Evolutionary conservation across 2,113 vertebrate species (phyloP).

Genomic region (Tinamus guttatus): DNA sequence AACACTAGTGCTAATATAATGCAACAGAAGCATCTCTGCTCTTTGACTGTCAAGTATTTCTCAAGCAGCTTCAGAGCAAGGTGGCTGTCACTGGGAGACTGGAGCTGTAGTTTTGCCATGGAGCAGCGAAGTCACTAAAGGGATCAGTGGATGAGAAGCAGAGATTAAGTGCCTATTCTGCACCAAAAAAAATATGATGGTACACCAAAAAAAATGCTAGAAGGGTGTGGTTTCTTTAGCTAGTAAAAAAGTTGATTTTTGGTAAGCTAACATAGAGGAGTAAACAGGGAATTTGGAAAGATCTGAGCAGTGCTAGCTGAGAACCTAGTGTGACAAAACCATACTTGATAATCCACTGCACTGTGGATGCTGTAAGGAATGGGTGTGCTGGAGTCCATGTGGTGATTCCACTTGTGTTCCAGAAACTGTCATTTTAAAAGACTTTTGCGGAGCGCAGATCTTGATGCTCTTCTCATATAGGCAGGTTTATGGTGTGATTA

Average conservation of each 20-base stretch:
- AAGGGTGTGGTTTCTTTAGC: not conserved
- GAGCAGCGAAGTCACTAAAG: not conserved
- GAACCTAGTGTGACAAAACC: not conserved
- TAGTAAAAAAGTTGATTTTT: not conserved
- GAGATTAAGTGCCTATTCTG: not conserved
- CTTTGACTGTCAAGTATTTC: not conserved
- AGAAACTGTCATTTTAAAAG: not conserved
- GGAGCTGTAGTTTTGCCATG: not conserved
- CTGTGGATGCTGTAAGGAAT: not conserved
- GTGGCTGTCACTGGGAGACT: not conserved
- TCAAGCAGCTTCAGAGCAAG: not conserved
- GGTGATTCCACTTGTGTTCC: not conserved
- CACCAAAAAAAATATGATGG: not conserved
- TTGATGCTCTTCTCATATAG: not conserved
- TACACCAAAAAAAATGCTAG: not conserved
- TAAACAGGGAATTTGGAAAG: not conserved
- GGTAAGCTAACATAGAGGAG: not conserved
- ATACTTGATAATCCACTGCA: not conserved
- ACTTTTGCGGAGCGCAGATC: not conserved
- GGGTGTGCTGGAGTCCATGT: not conserved
- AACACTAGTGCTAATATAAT: not conserved
- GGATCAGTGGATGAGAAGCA: not conserved
- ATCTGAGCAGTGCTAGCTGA: not conserved
- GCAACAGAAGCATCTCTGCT: not conserved
- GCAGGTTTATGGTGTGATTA: not conserved